Evolutionary conservation across 1,140 invertebrate genomes (phyloP), one percentile per base, ranked within the genome.

Genomic region (Babylonia areolata): DNA sequence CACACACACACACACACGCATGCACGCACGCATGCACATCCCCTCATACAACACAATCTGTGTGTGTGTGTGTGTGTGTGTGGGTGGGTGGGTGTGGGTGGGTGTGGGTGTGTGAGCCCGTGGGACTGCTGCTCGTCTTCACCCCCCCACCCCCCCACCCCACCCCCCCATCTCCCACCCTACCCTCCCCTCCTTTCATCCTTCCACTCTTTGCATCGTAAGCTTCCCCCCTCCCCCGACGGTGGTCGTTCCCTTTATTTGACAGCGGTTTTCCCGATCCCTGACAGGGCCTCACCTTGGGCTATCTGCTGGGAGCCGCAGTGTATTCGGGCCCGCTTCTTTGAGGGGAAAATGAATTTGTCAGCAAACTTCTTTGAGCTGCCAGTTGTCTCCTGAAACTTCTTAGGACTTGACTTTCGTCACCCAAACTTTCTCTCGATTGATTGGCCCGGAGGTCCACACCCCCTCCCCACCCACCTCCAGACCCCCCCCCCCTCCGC

Each of bases 311-410:
- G 77, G 77, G 77, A 42, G 15, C 35, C 20, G 23, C 15, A n/a
- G 23, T 46, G 12, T 20, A 28, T 42, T 79, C 12, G 35, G 46
- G 46, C 12, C 39, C 39, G 33, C 15, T 79, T 79, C 77, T 79
- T 79, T 79, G 77, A 79, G n/a, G 17, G 46, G 77, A 42, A 77
- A 79, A 79, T 79, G 77, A 79, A 79, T 42, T 79, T 79, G 77
- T 79, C 42, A 46, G 17, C 42, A 46, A 79, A 40, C 37, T 28
- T 46, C 77, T 79, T 79, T 79, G 77, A 42, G 37, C 42, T 79
- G 77, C 37, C 46, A 51, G 9, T 51, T 51, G 46, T 51, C 46
- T 51, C 46, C 17, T 17, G 9, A 9, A n/a, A 31, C 69, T n/a
- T 71, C 69, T 71, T 71, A 51, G 46, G 17, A 51, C 46, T 51